Evolutionary conservation across 2,888 invertebrate species (phyloP), one percentile per base, ranked within the genome.

Genomic region (Eupithecia insigniata): DNA sequence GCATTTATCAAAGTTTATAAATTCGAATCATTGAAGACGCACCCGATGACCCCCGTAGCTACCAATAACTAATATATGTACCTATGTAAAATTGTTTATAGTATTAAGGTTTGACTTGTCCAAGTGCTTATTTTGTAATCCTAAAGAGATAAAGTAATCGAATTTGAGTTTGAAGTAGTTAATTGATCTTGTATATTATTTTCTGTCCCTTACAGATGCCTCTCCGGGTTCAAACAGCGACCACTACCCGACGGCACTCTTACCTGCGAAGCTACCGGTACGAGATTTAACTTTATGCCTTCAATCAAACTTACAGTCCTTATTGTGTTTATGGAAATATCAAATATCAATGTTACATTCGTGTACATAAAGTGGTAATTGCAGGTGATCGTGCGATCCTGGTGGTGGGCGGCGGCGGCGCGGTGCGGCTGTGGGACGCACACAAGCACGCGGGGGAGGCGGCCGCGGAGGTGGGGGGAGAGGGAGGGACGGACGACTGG

Each of bases 361-460:
- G 3, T 51, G n/a, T 22, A 22, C 22, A 51, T 51, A 51, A 51
- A 51, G 51, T 51, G 2, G 51, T 51, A 22, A 51, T 51, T 51
- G 7, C 78, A 89, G 96, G 95, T 0, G 92, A 93, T 22, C 91
- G 95, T 61, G 96, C 96, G 10, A 95, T 95, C 82, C 92, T 97
- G 80, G 92, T 97, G 80, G 94, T 96, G 43, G 96, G 96, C 1
- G 95, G 95, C 76, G 95, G 95, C 82, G 96, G 92, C 82, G 96
- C 95, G 87, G 91, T 95, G 86, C 94, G 95, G 79, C 91, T 92
- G 85, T 95, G 95, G 90, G 96, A 95, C 87, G 96, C 95, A 76
- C 96, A 92, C 90, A 96, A 95, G 88, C 95, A 78, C 78, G 89
- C 88, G 72, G 87, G 16, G 26, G 61, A 62, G n/a, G 66, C 5